Conservation (phyloP, 2,113 vertebrate species). For the Mirounga angustirostris region DNA sequence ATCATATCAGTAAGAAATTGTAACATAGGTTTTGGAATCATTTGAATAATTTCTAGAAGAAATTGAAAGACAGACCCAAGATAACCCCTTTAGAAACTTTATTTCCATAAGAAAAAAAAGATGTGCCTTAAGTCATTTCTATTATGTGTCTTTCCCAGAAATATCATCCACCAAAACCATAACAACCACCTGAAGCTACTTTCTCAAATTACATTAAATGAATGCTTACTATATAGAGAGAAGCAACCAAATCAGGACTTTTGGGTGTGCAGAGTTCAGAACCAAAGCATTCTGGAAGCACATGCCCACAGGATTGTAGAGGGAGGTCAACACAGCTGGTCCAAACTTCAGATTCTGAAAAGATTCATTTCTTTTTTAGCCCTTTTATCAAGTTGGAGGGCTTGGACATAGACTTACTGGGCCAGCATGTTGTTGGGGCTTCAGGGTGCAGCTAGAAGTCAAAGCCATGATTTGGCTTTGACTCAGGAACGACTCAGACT, state of each 20-base stretch:
- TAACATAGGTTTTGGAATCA: not conserved
- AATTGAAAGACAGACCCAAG: not conserved
- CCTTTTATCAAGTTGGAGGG: not conserved
- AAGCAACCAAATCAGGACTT: not conserved
- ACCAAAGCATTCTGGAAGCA: not conserved
- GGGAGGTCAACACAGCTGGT: not conserved
- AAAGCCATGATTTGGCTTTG: not conserved
- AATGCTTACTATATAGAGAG: not conserved
- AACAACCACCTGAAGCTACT: not conserved
- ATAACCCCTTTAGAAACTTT: not conserved
- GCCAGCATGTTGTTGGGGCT: not conserved
- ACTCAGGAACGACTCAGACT: not conserved
- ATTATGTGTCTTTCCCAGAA: slow-evolving; percentile 29
- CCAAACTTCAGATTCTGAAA: not conserved
- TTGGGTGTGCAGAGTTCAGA: not conserved
- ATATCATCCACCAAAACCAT: not conserved
- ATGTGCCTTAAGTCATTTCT: not conserved
- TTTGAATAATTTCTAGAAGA: slow-evolving; percentile 34
- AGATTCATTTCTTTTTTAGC: not conserved
- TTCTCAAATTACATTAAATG: not conserved
- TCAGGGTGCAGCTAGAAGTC: not conserved
- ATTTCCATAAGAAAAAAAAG: slow-evolving; percentile 36
- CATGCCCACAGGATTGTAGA: not conserved
- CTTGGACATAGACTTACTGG: not conserved
- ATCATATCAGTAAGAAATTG: not conserved